A percentile compares a stretch with the other conserved stretches of the same genome.
phyloP scores from a whole-genome alignment of 2,113 vertebrate species.

The Speoplatyrhinus poulsoni region DNA sequence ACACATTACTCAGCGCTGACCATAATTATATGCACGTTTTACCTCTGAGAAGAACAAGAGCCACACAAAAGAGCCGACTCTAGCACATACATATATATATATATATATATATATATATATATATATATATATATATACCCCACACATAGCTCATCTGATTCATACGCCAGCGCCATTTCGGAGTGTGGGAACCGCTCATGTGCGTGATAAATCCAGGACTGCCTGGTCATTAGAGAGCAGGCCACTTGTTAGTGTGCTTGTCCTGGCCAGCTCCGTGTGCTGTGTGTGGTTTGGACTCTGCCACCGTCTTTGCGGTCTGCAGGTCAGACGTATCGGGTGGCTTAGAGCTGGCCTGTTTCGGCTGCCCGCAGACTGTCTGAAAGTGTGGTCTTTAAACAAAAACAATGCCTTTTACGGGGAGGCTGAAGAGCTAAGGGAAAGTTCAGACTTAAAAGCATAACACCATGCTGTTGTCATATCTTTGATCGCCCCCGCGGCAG shows the following conservation, averaged over 20 bases:
- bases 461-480: no score
- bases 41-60: conserved; percentile 11
- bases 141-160: conserved; percentile 28
- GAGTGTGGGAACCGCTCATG: conserved; percentile 48
- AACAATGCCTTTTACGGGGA: conserved; percentile 38
- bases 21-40: conserved; percentile 13
- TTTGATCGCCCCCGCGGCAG: no score
- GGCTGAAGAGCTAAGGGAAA: conserved; percentile 3
- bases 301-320: conserved; percentile 43
- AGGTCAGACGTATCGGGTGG: conserved; percentile 60
- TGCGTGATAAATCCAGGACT: conserved; percentile 40
- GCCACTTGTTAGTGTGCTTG: conserved; percentile 51
- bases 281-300: conserved; percentile 52
- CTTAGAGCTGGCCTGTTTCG: conserved; percentile 28
- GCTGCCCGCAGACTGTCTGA: conserved; percentile 41
- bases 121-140: conserved; percentile 7
- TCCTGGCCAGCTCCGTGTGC: conserved; percentile 26
- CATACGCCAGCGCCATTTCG: conserved; percentile 11
- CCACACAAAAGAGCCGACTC: neutral
- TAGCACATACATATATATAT: neutral
- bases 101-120: neutral
- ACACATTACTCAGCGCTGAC: conserved; percentile 12
- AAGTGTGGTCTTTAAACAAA: conserved; percentile 46
- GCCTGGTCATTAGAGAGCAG: conserved; percentile 39
- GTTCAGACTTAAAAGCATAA: neutral